A percentile compares a stretch with the other conserved stretches of the same genome.
Conservation (phyloP, 2,888 invertebrate genomes). For the Tethea ocularis region DNA sequence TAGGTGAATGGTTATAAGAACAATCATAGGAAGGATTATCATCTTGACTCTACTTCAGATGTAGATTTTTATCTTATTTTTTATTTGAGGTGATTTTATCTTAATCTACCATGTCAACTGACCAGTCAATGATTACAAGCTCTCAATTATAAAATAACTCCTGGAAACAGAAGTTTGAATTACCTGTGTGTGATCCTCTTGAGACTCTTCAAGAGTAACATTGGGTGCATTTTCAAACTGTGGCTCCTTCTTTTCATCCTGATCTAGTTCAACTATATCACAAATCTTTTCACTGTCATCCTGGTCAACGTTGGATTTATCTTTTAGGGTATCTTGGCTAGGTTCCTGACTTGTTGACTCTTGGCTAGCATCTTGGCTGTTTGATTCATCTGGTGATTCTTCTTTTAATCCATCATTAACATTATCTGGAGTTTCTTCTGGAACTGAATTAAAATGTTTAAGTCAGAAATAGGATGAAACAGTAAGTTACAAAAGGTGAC, state of each 20-base stretch:
- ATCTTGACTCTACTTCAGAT: too few relatives aligned
- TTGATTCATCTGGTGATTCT: slow-evolving; percentile 25
- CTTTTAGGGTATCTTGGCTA: slow-evolving; percentile 7
- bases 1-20: too few relatives aligned
- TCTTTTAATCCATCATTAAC: slow-evolving; percentile 37
- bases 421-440: slow-evolving; percentile 17
- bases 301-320: slow-evolving; percentile 18
- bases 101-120: too few relatives aligned
- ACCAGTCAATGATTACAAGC: too few relatives aligned
- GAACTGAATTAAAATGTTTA: not conserved
- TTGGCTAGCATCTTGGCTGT: slow-evolving; percentile 35
- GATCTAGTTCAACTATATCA: slow-evolving; percentile 30
- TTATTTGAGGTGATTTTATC: too few relatives aligned
- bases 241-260: slow-evolving; percentile 66
- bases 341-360: slow-evolving; percentile 31
- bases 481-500: too few relatives aligned
- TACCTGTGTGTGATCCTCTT: slow-evolving; percentile 78
- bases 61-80: too few relatives aligned
- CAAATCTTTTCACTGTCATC: slow-evolving; percentile 41
- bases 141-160: not conserved
- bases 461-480: not conserved
- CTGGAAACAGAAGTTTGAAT: not conserved
- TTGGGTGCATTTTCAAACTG: slow-evolving; percentile 82
- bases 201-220: slow-evolving; percentile 67
- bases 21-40: too few relatives aligned